phyloP scores from a whole-genome alignment of 1,140 invertebrate species.

The Zaprionus inermis region DNA sequence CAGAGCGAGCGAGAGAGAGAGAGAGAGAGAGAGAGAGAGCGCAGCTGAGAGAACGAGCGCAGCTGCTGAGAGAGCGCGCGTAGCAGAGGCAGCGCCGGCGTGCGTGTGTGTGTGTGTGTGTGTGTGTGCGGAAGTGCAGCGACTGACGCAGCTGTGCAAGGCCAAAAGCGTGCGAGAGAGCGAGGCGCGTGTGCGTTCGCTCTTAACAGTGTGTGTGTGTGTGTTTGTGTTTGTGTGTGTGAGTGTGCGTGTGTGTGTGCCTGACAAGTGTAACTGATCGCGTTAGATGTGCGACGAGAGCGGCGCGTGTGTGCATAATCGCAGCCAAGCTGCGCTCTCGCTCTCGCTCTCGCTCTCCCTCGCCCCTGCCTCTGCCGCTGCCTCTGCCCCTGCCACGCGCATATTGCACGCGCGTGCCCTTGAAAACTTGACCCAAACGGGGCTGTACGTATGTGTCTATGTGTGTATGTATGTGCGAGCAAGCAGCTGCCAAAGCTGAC shows the following conservation, averaged over 20 bases:
- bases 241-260: conserved; percentile 15
- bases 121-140: conserved; percentile 74
- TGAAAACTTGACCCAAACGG: conserved; percentile 77
- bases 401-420: conserved; percentile 73
- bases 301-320: conserved; percentile 39
- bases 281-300: conserved; percentile 53
- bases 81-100: conserved; percentile 15
- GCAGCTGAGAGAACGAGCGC: background rate
- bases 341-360: background rate
- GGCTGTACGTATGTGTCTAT: background rate
- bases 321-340: conserved; percentile 9
- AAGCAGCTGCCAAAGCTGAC: conserved; percentile 56
- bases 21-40: background rate
- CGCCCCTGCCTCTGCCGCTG: background rate
- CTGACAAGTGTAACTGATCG: conserved; percentile 70
- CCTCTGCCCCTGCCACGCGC: conserved; percentile 24
- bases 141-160: conserved; percentile 71
- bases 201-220: background rate
- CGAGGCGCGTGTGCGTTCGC: conserved; percentile 30
- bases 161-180: conserved; percentile 73
- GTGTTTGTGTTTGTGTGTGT: conserved; percentile 11
- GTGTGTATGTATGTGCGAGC: background rate
- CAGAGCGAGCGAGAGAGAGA: conserved; percentile 16
- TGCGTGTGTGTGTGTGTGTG: conserved; percentile 3
- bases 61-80: background rate